phyloP scores from a whole-genome alignment of 2,888 invertebrate genomes.

The Papilio elwesi region DNA sequence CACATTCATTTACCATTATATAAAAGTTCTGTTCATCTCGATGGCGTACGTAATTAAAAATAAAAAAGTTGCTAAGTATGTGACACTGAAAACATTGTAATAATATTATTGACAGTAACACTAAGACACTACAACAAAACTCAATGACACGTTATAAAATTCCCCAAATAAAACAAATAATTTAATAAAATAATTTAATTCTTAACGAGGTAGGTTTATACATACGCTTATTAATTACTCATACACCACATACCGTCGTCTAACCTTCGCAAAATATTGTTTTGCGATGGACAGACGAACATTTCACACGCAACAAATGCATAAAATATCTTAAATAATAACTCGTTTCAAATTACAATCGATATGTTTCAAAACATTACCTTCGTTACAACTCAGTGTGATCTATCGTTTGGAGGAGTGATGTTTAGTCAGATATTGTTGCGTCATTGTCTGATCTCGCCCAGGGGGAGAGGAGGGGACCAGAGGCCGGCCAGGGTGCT shows the following conservation, averaged over 20 bases:
- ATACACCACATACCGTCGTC: conserved; percentile 56
- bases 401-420: background rate
- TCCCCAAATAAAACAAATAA: conserved; percentile 1
- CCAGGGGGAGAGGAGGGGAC: conserved; percentile 75
- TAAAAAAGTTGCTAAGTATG: too few relatives aligned
- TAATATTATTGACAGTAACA: too few relatives aligned
- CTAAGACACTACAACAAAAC: too few relatives aligned
- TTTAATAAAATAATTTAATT: conserved; percentile 18
- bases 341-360: background rate
- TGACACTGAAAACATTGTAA: too few relatives aligned
- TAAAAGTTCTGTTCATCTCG: too few relatives aligned
- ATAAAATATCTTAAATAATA: conserved; percentile 25
- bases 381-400: background rate
- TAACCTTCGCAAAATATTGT: conserved; percentile 64
- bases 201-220: conserved; percentile 38
- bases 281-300: conserved; percentile 73
- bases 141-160: too few relatives aligned
- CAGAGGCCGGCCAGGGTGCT: conserved; percentile 72
- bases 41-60: too few relatives aligned
- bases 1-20: too few relatives aligned
- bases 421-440: conserved; percentile 66
- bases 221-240: conserved; percentile 43
- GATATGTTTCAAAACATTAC: background rate
- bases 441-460: conserved; percentile 76
- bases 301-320: conserved; percentile 14